Evolutionary conservation across 2,888 invertebrate genomes (phyloP).

Genomic region (Drosophila rellima): DNA sequence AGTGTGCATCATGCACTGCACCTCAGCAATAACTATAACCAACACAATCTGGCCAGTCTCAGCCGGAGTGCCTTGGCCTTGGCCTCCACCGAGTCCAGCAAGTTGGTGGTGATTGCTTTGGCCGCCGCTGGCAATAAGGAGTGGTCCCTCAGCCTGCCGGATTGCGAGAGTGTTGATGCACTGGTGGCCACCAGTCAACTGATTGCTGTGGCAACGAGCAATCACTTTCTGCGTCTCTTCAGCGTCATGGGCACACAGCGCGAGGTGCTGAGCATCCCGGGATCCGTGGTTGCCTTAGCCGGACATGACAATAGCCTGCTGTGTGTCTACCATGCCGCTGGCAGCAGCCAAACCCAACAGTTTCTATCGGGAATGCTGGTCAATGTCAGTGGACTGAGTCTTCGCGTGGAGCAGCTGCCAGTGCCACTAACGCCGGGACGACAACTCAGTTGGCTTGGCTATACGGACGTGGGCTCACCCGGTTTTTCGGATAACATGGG

Average conservation of each 20-base stretch:
- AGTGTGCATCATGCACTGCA: conserved; percentile 95
- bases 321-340: conserved; percentile 89
- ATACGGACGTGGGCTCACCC: conserved; percentile 93
- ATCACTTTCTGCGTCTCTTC: conserved; percentile 92
- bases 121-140: conserved; percentile 92
- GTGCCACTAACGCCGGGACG: conserved; percentile 89
- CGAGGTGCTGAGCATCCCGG: conserved; percentile 90
- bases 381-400: conserved; percentile 86
- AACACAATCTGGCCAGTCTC: conserved; percentile 95
- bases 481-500: conserved; percentile 92
- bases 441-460: conserved; percentile 91
- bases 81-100: conserved; percentile 90
- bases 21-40: conserved; percentile 91
- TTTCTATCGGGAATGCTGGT: conserved; percentile 87
- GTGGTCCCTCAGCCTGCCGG: conserved; percentile 93
- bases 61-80: conserved; percentile 92
- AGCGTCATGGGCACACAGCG: conserved; percentile 95
- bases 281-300: conserved; percentile 90
- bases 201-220: conserved; percentile 92
- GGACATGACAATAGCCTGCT: conserved; percentile 88
- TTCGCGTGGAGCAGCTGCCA: conserved; percentile 87
- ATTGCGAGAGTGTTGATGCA: conserved; percentile 91
- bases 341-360: conserved; percentile 87
- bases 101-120: conserved; percentile 91
- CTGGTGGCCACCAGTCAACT: conserved; percentile 90